Base-by-base conservation (phyloP, 2,113 vertebrate species). In the Pachyramphus minor region DNA sequence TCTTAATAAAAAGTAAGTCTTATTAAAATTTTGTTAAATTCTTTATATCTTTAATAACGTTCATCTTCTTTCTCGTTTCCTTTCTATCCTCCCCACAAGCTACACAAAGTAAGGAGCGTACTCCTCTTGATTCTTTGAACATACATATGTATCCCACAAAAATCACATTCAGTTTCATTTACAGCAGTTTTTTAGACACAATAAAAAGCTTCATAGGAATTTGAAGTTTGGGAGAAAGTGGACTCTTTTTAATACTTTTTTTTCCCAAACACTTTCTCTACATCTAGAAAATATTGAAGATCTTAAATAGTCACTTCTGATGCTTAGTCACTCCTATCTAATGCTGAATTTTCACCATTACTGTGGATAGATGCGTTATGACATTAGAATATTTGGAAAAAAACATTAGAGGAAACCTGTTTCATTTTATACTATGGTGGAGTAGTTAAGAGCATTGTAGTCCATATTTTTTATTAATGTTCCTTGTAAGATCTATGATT, bases 61-160 rank as follows among this genome's bases (percentile, higher is more conserved):
- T 21, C 1, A 27, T 41, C 27, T 78, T 14, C 9, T 53, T 81
- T 79, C 6, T 50, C 18, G 5, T 76, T 64, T 75, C 15, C 22
- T 17, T 59, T 20, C 7, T 13, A 8, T 62, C 35, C 8, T 93
- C 14, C 23, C 5, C 24, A 49, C 11, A 49, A 81, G 44, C 33
- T 47, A 28, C 21, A 47, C 7, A 58, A 62, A 52, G 3, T 23
- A 49, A 73, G 13, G 4, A 21, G 4, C 8, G 10, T 42, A 7
- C 3, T 52, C 68, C 0, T 0, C 22, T 42, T 53, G 22, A 62
- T 59, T 11, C 16, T 62, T 87, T 68, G 47, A 62, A 30, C 2
- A 50, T 22, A 50, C 5, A 44, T 23, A 22, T 12, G 1, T 5
- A 55, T 58, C 8, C 4, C 56, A 75, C 6, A 66, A 58, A 90